These are phyloP conservation scores for Bombus fervidus DNA, from an alignment of 1,140 invertebrate species.

Conservation along the genomic window DNA sequence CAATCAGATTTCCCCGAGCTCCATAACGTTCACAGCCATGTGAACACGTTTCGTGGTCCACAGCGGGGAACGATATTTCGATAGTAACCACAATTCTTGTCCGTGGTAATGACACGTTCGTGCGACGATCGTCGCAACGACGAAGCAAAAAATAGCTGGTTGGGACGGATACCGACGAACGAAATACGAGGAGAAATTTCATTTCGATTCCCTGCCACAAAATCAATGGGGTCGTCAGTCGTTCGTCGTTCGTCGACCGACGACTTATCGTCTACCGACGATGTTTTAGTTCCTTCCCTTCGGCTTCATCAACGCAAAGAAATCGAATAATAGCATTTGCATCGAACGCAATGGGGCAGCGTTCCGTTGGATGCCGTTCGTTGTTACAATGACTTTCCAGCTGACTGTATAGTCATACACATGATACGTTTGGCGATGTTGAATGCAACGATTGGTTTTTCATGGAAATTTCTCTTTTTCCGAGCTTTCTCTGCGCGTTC, in stretches of 20 bases:
- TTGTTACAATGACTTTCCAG: no score
- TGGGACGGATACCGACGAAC: not conserved
- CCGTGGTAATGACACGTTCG: not conserved
- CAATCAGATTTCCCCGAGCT: not conserved
- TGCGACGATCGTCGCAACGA: not conserved
- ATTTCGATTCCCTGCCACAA: not conserved
- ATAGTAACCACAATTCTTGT: slow-evolving; percentile 21
- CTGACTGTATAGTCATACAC: no score
- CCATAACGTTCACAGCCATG: not conserved
- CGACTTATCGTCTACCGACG: not conserved
- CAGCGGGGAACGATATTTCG: not conserved
- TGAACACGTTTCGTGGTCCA: not conserved
- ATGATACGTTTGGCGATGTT: no score
- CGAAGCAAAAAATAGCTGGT: not conserved
- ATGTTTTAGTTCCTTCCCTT: no score
- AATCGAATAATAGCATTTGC: not conserved
- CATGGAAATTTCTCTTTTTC: not conserved
- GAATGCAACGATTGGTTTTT: not conserved
- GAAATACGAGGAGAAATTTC: not conserved
- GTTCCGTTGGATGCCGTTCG: not conserved
- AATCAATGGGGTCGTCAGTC: not conserved
- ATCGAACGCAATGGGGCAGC: not conserved
- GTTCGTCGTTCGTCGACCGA: not conserved
- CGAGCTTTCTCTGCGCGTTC: not conserved
- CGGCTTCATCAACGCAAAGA: not conserved